Evolutionary conservation across 2,888 invertebrate genomes (phyloP), one percentile per base, ranked within the genome.

Genomic region (Drosophila yooni): DNA sequence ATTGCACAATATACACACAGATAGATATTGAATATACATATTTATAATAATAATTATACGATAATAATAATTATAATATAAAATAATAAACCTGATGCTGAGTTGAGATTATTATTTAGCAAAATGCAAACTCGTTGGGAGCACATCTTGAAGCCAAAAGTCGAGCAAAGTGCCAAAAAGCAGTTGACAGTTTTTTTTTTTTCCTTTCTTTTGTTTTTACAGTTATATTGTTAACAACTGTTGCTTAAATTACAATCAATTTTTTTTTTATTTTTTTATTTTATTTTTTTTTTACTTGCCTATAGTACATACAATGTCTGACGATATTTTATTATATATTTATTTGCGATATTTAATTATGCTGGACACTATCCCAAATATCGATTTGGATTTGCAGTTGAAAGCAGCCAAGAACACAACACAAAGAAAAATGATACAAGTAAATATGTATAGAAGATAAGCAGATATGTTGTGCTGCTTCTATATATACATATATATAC

Each of bases 71-170:
- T 60, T n/a, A 52, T 53, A 56, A 59, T 59, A 48, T 54, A 51
- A 70, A 61, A 57, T 43, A 46, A 63, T 77, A 74, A 69, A 79
- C 77, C 80, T 78, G 77, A 78, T 75, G 76, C 64, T 65, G 70
- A 61, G 66, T 70, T 79, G 67, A 67, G 77, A 64, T 79, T 58
- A 66, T 67, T 29, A 36, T 27, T 25, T 63, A 64, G 75, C 79
- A 60, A 74, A 79, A 77, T 77, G 79, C 79, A 79, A 77, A 74
- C 79, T 77, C 79, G 79, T 79, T 74, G 77, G 77, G 76, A 70
- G 76, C 67, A 63, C 76, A 76, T 63, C 59, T 76, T 76, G 66
- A 67, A 76, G 70, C 66, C 75, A 61, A 66, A 66, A 73, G 60
- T 67, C 63, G 77, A 66, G 58, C 70, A 58, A 54, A 72, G 62